Evolutionary conservation across 2,113 vertebrate species (phyloP), one percentile per base, ranked within the genome.

Genomic region (Clinocottus analis): DNA sequence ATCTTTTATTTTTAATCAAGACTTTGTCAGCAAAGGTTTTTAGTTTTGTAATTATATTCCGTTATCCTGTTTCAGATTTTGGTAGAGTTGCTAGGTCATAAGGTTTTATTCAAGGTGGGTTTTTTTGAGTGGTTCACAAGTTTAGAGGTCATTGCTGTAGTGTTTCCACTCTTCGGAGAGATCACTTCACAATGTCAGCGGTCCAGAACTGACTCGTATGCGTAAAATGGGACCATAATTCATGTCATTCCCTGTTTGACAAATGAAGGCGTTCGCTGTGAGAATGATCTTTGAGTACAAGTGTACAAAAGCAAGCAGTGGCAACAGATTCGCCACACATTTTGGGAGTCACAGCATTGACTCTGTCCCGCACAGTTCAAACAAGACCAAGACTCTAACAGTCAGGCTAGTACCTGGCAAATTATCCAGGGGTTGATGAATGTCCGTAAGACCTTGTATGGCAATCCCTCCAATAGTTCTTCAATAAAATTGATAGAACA

Each of bases 161-260:
- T 58, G 17, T 72, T 79, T 69, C 70, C 45, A 39, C 25, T 27
- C 12, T 51, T 73, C 65, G 5, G 21, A 60, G 49, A 41, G 2
- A 72, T 80, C 37, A 65, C 17, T 41, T 33, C 19, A 23, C 37
- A n/a, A n/a, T n/a, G n/a, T n/a, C n/a, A n/a, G n/a, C n/a, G n/a
- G n/a, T n/a, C n/a, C n/a, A 2, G 25, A 14, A 35, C 19, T 29
- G 23, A 47, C 7, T 19, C 16, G 31, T 4, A 9, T 31, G 12
- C 25, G 31, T 31, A 9, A 16, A 66, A 66, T 9, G 37, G 7
- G 16, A 33, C 4, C 31, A 55, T 37, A 69, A 39, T 19, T 69
- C n/a, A 56, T 58, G 35, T 41, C 27, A 41, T 56, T 56, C 1
- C 35, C 7, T 21, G 1, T 27, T 11, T 39, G 35, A 10, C 1